phyloP scores from a whole-genome alignment of 2,888 invertebrate genomes.

The Drosophila phalerata region DNA sequence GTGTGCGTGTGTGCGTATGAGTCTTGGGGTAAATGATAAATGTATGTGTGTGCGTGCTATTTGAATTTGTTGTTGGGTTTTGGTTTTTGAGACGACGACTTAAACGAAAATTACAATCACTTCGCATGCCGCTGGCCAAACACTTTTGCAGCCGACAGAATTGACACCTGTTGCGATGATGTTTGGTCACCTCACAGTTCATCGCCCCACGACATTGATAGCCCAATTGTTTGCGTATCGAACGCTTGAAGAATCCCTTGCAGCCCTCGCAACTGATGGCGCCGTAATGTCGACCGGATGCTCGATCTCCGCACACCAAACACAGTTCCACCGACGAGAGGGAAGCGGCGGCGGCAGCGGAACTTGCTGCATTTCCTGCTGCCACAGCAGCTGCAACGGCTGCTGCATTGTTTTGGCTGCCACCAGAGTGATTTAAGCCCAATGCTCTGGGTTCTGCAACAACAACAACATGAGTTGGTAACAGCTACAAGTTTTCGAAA shows the following conservation, averaged over 20 bases:
- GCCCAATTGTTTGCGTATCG: constrained; percentile 97
- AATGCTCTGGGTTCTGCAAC: constrained; percentile 61
- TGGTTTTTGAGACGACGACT: constrained; percentile 82
- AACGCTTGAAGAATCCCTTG: constrained; percentile 99
- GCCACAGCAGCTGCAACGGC: constrained; percentile 43
- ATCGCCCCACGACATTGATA: constrained; percentile 98
- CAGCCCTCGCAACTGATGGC: constrained; percentile 97
- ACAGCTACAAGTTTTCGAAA: constrained; percentile 31
- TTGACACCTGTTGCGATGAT: constrained; percentile 99
- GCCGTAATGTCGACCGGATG: constrained; percentile 98
- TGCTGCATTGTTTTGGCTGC: constrained; percentile 42
- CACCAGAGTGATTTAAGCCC: constrained; percentile 62
- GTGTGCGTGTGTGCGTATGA: constrained; percentile 5
- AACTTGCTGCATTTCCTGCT: constrained; percentile 61
- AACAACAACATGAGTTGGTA: constrained; percentile 24
- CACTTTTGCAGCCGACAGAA: constrained; percentile 99
- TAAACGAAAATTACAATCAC: constrained; percentile 93
- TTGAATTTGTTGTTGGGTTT: constrained; percentile 26
- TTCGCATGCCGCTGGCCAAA: constrained; percentile 98
- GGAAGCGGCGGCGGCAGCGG: constrained; percentile 56
- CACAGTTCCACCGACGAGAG: constrained; percentile 89
- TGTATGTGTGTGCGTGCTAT: constrained; percentile 41
- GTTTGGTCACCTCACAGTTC: constrained; percentile 99
- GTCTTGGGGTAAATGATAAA: constrained; percentile 21
- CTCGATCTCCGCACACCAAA: constrained; percentile 97